Conservation (phyloP, 2,888 invertebrate genomes). For the Alcis repandata region DNA sequence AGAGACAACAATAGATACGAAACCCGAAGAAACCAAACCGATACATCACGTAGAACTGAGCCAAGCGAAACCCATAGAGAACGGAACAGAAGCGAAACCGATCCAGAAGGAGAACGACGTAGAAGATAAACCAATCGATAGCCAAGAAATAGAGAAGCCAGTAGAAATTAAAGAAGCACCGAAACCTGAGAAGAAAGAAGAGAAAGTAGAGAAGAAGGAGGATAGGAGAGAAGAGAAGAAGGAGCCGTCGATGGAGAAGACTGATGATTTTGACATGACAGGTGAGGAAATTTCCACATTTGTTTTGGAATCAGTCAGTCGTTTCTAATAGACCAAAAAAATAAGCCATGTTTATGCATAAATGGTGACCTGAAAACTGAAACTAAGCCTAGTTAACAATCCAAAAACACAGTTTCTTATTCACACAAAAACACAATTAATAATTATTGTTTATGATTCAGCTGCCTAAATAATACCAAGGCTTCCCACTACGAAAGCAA, state of each 20-base stretch:
- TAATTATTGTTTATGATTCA: too few relatives aligned
- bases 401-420: too few relatives aligned
- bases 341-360: too few relatives aligned
- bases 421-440: too few relatives aligned
- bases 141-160: slow-evolving; percentile 46
- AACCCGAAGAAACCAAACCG: slow-evolving; percentile 56
- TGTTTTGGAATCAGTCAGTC: too few relatives aligned
- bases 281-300: slow-evolving; percentile 76
- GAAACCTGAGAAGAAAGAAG: slow-evolving; percentile 53
- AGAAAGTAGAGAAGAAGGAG: slow-evolving; percentile 53
- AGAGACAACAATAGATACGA: slow-evolving; percentile 65
- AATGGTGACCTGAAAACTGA: too few relatives aligned
- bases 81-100: background rate
- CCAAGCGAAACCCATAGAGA: slow-evolving; percentile 8
- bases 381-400: too few relatives aligned
- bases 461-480: too few relatives aligned
- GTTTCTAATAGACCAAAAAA: too few relatives aligned
- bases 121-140: slow-evolving; percentile 33
- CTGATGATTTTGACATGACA: slow-evolving; percentile 87
- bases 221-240: slow-evolving; percentile 66
- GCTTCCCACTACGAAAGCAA: too few relatives aligned
- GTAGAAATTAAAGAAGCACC: slow-evolving; percentile 53
- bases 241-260: slow-evolving; percentile 73
- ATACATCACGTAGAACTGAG: slow-evolving; percentile 35
- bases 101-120: slow-evolving; percentile 31